These are phyloP conservation scores for Papilio protenor DNA, from an alignment of 2,888 invertebrate species.

Conservation along the genomic window DNA sequence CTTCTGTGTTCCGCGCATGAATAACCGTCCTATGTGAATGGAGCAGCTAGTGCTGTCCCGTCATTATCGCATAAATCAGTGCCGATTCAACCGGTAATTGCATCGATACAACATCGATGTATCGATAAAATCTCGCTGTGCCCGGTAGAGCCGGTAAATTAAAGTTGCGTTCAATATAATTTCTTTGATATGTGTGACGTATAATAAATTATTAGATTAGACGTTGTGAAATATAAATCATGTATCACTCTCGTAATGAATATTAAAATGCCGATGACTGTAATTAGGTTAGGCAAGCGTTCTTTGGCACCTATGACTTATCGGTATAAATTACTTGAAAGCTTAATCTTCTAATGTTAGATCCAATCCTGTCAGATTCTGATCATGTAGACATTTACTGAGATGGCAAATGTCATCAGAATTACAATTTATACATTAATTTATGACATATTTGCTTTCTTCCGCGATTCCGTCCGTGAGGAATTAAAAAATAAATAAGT, in stretches of 20 bases:
- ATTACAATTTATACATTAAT: background rate
- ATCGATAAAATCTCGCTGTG: conserved; percentile 55
- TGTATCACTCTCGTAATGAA: conserved; percentile 53
- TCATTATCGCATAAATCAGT: conserved; percentile 81
- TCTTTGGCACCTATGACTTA: conserved; percentile 33
- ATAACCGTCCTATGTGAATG: conserved; percentile 57
- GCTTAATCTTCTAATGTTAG: conserved; percentile 10
- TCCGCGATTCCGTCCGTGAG: too few relatives aligned
- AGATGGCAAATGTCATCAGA: background rate
- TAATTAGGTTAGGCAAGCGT: conserved; percentile 46
- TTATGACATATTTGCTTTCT: too few relatives aligned
- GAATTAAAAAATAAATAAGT: too few relatives aligned
- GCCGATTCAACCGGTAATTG: conserved; percentile 69
- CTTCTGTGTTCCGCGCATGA: conserved; percentile 63
- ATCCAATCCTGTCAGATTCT: conserved; percentile 8
- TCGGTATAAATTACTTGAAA: conserved; percentile 28
- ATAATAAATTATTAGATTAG: conserved; percentile 64
- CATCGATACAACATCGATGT: conserved; percentile 61
- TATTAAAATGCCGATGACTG: conserved; percentile 53
- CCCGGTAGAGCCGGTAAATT: conserved; percentile 60
- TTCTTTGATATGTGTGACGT: conserved; percentile 70
- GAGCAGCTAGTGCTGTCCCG: conserved; percentile 54
- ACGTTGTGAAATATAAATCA: conserved; percentile 58
- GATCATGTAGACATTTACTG: background rate
- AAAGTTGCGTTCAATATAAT: conserved; percentile 65